Base-by-base conservation (phyloP, 2,888 invertebrate species). In the Andrena hattorfiana region DNA sequence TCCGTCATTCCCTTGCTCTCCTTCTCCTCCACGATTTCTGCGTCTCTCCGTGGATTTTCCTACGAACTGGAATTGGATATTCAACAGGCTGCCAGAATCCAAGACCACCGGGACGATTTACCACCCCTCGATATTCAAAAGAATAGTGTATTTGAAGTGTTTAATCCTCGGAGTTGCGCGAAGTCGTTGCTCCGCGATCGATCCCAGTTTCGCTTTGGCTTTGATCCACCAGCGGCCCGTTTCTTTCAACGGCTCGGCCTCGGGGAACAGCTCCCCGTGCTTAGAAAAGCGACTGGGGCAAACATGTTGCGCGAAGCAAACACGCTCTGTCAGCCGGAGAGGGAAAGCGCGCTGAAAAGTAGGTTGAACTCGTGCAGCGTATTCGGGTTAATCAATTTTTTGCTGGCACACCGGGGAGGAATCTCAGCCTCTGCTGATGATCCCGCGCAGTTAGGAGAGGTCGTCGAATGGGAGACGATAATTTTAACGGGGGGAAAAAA, bases 381-480 rank as follows among this genome's bases (percentile, higher is more conserved):
- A 75, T 75, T 77, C 26, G 30, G 76, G 64, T 76, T 75, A 60
- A 77, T 77, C 66, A 77, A 66, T 75, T 60, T 66, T 63, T 30
- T 20, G 26, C 54, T 42, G 26, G 16, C 59, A 51, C 48, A 4
- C 48, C 48, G 10, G 51, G 51, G 74, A 2, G 23, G 23, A 2
- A 56, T 56, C 30, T 23, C 26, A 70, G 60, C 30, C 13, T 60
- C 6, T 13, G 28, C n/a, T 3, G 49, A 30, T 51, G 49, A 32
- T 26, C 26, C 56, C 10, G 26, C 26, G 56, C 23, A 23, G 26
- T 56, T 56, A 56, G 23, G 7, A 7, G 26, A 56, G 56, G 42
- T 16, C 16, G 42, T 1, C 26, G 56, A 23, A 10, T 26, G 13
- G 23, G 0, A 26, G 23, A 56, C 20, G 4, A 26, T 56, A 26